Percentiles rank a stretch among this genome's conserved stretches.
These are phyloP conservation scores for Sitta europaea DNA, from an alignment of 2,113 vertebrate species.

Conservation along the genomic window DNA sequence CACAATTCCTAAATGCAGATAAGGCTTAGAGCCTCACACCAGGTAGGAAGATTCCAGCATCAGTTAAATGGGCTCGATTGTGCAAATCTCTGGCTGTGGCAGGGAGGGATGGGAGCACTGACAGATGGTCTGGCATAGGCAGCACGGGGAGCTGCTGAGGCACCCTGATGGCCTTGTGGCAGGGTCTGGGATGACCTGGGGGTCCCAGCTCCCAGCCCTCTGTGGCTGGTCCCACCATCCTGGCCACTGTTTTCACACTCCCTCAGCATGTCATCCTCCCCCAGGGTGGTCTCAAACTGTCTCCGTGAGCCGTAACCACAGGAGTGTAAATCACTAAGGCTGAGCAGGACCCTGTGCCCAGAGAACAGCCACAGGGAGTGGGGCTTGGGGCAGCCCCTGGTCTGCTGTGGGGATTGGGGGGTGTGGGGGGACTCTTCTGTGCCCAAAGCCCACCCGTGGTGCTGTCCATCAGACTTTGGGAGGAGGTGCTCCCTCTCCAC, in stretches of 20 bases:
- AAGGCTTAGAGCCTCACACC: slow-evolving; percentile 31
- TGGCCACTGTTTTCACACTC: not conserved
- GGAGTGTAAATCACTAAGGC: fast-evolving
- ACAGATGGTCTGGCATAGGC: slow-evolving; percentile 36
- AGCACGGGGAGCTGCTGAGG: not conserved
- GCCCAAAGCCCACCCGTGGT: fast-evolving
- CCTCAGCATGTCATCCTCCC: fast-evolving
- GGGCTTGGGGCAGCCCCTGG: not conserved
- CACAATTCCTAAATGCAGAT: slow-evolving; percentile 48
- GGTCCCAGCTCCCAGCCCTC: not conserved
- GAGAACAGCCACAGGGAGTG: not conserved
- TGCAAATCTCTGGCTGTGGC: slow-evolving; percentile 44
- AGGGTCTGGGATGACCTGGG: not conserved
- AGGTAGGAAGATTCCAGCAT: slow-evolving; percentile 52
- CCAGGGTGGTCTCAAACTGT: not conserved
- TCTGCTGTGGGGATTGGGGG: fast-evolving
- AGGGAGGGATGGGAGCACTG: slow-evolving; percentile 2
- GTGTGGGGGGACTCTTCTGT: fast-evolving
- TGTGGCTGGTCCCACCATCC: fast-evolving
- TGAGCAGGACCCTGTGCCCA: fast-evolving
- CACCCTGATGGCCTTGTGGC: not conserved
- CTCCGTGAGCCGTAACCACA: fast-evolving
- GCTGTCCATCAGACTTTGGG: fast-evolving
- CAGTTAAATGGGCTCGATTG: slow-evolving; percentile 18
- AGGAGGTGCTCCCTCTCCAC: not conserved